Evolutionary conservation across 2,113 vertebrate species (phyloP), one percentile per base, ranked within the genome.

Genomic region (Hyaena hyaena): DNA sequence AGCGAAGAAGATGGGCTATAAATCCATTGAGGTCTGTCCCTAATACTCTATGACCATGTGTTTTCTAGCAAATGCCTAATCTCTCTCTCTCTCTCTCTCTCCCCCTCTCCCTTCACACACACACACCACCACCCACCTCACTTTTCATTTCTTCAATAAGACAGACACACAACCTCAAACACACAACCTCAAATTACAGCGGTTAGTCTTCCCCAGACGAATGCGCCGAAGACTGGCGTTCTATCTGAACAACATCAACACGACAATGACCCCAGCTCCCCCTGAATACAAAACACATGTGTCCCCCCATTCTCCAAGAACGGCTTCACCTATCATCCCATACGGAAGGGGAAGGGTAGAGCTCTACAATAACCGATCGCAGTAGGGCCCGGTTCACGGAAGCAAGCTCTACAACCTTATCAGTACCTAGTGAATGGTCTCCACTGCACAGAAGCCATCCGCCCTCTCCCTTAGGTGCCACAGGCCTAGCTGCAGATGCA

Each of bases 11-110:
- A 45, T 8, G 66, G 14, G 31, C 50, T 63, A 84, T 4, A 14
- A 1, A 45, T 77, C 88, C 16, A 90, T 28, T 26, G 55, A 87
- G 63, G 68, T 61, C 50, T 2, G 14, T 35, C 12, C 65, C 31
- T 90, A 93, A 83, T 65, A 45, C 15, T 68, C 71, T 39, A 14
- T 19, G 26, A 48, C 80, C 43, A 73, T n/a, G 11, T 12, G 4
- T 74, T 79, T 97, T 87, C 81, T 82, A 91, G 69, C 65, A 84
- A 90, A 90, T 88, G 16, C 55, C 65, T 43, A 65, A 87, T 73
- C 17, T 43, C 74, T 33, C n/a, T 7, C 7, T 28, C n/a, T 6
- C 55, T 24, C 4, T 33, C 23, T 9, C 15, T 43, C 2, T 63
- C 4, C 63, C 7, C 10, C 48, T 55, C 15, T 58, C 55, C 21